Base-by-base conservation (phyloP, 2,888 invertebrate species). In the Heliconius sara region DNA sequence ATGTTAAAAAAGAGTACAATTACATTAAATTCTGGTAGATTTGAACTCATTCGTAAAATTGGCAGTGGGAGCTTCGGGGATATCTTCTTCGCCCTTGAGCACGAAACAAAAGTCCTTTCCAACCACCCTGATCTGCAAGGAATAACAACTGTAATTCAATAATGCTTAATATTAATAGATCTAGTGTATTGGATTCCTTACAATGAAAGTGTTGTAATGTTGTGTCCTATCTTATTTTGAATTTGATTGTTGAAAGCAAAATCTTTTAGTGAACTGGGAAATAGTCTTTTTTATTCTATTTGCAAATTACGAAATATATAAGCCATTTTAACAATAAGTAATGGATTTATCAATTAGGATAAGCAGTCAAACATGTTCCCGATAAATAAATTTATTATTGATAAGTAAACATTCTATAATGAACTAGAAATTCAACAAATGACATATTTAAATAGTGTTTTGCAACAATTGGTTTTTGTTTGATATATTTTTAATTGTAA, bases 1-100 rank as follows among this genome's bases (percentile, higher is more conserved):
- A 92, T 92, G 92, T 92, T 93, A 91, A 87, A 90, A 87, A 87
- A 89, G 89, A 92, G 91, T 88, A 92, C 91, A 91, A 89, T 89
- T 88, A 85, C 92, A 88, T 87, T 92, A 86, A 87, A 98, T 93
- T 98, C 98, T 92, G 98, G 98, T 89, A 98, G 98, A 96, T 99
- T 99, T 96, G 97, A 99, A 93, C 96, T 99, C 90, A 97, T 99
- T 91, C 97, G 99, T 88, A 99, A 99, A 97, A 99, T 99, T 93
- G 99, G 99, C 89, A 99, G 99, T 95, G 99, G 99, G 87, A 99
- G 99, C 85, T 99, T 99, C 93, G 99, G 99, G 90, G 99, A 99
- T 96, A 99, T 99, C 94, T 99, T 98, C 96, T 96, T 99, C 93
- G 99, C 98, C 86, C 97, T 98, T 96, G 91, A 96, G 97, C 91